Evolutionary conservation across 1,140 invertebrate species (phyloP).

Genomic region (Melanaphis sacchari): DNA sequence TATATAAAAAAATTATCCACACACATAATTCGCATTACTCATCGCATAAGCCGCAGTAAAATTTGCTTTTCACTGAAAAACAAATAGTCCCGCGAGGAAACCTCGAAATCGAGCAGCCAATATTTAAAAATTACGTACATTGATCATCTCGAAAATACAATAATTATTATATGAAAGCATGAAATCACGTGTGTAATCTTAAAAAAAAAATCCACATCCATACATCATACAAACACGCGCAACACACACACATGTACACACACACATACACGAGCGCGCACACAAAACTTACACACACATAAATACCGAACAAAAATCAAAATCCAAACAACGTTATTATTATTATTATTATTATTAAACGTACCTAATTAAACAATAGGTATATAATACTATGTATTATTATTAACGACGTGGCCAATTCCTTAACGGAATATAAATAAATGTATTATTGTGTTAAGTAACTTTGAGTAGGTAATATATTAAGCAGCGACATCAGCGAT

Average conservation of each 20-base stretch:
- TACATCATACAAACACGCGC: slow-evolving; percentile 24
- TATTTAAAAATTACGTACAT: not conserved
- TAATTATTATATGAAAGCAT: slow-evolving; percentile 36
- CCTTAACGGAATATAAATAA: not conserved
- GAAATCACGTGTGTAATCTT: slow-evolving; percentile 11
- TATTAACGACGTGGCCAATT: not conserved
- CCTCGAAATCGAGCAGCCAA: slow-evolving; percentile 25
- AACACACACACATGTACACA: not conserved
- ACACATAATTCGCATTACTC: slow-evolving; percentile 43
- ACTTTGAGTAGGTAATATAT: slow-evolving; percentile 10
- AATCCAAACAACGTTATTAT: slow-evolving; percentile 41
- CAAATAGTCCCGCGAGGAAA: not conserved
- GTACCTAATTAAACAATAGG: slow-evolving; percentile 10
- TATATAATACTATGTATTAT: slow-evolving; percentile 8
- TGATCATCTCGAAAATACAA: slow-evolving; percentile 18
- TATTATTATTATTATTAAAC: slow-evolving; percentile 45
- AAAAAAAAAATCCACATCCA: slow-evolving; percentile 26
- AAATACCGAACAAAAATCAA: slow-evolving; percentile 30
- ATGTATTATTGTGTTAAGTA: slow-evolving; percentile 37
- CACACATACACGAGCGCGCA: not conserved
- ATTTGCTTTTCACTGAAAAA: slow-evolving; percentile 4
- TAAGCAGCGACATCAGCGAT: slow-evolving; percentile 30
- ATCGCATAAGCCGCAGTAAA: slow-evolving; percentile 49
- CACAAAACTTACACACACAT: slow-evolving; percentile 6
- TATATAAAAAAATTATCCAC: slow-evolving; percentile 22